phyloP scores from a whole-genome alignment of 2,797 vertebrate genomes.

The Sebastes trivittatus region DNA sequence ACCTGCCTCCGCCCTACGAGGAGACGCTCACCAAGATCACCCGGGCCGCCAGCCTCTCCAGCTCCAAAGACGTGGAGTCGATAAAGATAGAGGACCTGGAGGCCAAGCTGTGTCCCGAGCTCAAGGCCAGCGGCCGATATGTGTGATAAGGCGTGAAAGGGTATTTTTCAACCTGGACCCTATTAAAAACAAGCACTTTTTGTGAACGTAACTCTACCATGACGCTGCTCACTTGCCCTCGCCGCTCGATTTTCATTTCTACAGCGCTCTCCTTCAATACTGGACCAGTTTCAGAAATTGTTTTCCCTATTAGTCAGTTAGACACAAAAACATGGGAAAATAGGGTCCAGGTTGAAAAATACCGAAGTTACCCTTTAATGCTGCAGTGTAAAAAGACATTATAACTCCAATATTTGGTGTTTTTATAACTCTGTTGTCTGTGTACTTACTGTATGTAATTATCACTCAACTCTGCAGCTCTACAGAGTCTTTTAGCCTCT shows the following conservation, averaged over 20 bases:
- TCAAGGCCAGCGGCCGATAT: conserved; percentile 54
- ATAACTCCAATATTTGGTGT: conserved; percentile 5
- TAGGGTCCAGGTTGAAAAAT: too few species aligned
- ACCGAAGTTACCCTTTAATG: too few species aligned
- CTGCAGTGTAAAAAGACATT: not conserved
- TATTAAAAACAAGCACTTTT: too few species aligned
- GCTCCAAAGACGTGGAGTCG: conserved; percentile 73
- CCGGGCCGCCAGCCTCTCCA: conserved; percentile 78
- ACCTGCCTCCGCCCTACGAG: conserved; percentile 88
- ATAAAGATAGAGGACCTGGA: conserved; percentile 76
- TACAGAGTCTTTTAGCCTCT: not conserved
- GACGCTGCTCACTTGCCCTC: too few species aligned
- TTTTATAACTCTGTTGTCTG: not conserved
- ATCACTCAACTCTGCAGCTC: not conserved
- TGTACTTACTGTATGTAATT: not conserved
- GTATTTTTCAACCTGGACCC: too few species aligned
- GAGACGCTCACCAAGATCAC: conserved; percentile 86
- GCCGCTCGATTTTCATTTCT: too few species aligned
- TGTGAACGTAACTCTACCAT: too few species aligned
- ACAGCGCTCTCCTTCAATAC: too few species aligned
- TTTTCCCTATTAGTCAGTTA: too few species aligned
- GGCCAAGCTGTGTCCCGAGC: conserved; percentile 72
- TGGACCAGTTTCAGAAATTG: too few species aligned
- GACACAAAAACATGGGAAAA: too few species aligned
- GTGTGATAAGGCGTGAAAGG: conserved; percentile 42